A percentile compares a stretch with the other conserved stretches of the same genome.
These are phyloP conservation scores for Hyles euphorbiae DNA, from an alignment of 1,140 invertebrate species.

Conservation along the genomic window DNA sequence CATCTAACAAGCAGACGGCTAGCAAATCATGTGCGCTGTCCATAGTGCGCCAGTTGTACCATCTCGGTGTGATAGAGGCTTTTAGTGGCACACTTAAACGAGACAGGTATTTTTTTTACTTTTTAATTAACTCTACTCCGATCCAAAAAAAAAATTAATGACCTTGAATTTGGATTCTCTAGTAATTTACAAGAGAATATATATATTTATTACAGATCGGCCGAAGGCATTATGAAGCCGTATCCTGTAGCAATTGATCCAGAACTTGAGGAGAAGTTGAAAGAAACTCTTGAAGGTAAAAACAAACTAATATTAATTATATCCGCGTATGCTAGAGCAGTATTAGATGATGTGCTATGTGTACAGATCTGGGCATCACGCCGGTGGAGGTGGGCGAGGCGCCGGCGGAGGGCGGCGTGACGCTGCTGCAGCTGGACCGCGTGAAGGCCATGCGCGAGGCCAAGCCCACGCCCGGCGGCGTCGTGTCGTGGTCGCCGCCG, in stretches of 20 bases:
- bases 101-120: slow-evolving; percentile 76
- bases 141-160: too few relatives aligned
- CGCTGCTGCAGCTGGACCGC: slow-evolving; percentile 48
- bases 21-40: slow-evolving; percentile 98
- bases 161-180: not conserved
- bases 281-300: slow-evolving; percentile 78
- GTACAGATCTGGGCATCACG: slow-evolving; percentile 44
- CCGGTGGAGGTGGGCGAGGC: slow-evolving; percentile 41
- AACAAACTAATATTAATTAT: too few relatives aligned
- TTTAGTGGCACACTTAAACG: slow-evolving; percentile 91
- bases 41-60: slow-evolving; percentile 94
- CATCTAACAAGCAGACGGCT: slow-evolving; percentile 96
- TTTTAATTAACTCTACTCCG: too few relatives aligned
- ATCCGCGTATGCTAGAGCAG: too few relatives aligned
- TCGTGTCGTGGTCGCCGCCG: slow-evolving; percentile 97
- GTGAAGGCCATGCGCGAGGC: slow-evolving; percentile 54
- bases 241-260: slow-evolving; percentile 87
- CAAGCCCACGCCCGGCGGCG: slow-evolving; percentile 78
- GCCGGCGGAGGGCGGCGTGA: slow-evolving; percentile 31
- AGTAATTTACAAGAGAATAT: not conserved
- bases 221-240: slow-evolving; percentile 83
- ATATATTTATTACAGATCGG: slow-evolving; percentile 33
- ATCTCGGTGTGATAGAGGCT: slow-evolving; percentile 94
- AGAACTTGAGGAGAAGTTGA: slow-evolving; percentile 80
- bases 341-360: too few relatives aligned